Base-by-base conservation (phyloP, 1,140 invertebrate genomes). In the Archivesica marissinica region DNA sequence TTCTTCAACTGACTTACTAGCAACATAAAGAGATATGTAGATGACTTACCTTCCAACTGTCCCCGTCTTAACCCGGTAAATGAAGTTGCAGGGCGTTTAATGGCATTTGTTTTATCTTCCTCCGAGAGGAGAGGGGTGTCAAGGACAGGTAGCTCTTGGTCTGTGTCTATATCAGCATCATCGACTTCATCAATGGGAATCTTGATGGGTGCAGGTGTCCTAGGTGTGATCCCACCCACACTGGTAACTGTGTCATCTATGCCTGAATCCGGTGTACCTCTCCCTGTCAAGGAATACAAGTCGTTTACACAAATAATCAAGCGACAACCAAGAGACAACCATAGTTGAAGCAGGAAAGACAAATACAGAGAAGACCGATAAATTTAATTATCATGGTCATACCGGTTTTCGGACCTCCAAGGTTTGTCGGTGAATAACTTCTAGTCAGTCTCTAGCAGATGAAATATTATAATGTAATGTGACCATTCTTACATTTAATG, bases 201-300 rank as follows among this genome's bases (percentile, higher is more conserved):
- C 47, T 83, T 61, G 2, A 38, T 25, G n/a, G n/a, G n/a, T 7
- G 4, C 1, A 4, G 70, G 68, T 23, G 54, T 54, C 59, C 44
- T 70, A 38, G 80, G 70, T 0, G 80, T 83, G 28, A 61, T 52
- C 20, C 33, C 15, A 11, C 80, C 68, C 6, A 56, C 52, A 6
- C 50, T 61, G 13, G 80, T 64, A n/a, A 83, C 20, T 15, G 33
- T 44, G 17, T 85, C 82, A 50, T 66, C 72, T n/a, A 85, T 85
- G 41, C 82, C 82, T 38, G 82, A 85, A 28, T 85, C 82, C 2
- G 82, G 82, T 41, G 82, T 77, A 2, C 74, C 82, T 17, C 82
- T 56, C 17, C 75, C 82, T 85, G 59, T 17, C 61, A 74, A 20
- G 52, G 25, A 15, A 44, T 9, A 44, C 11, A 44, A 41, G 6